phyloP scores from a whole-genome alignment of 2,888 invertebrate genomes.

The Emmelina monodactyla region DNA sequence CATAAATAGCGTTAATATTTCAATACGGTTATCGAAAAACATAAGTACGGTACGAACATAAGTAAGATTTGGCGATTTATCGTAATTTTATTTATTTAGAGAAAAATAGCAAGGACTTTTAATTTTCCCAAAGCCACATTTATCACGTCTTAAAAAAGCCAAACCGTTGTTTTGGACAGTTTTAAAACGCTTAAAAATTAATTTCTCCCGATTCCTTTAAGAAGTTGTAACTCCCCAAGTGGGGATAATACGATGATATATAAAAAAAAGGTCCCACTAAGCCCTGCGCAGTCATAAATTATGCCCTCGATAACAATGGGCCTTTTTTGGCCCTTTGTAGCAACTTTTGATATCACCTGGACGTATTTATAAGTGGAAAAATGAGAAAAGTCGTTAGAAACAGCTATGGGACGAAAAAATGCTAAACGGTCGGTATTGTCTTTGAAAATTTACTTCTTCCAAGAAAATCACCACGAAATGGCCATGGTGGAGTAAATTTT shows the following conservation, averaged over 20 bases:
- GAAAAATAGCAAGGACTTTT: too few relatives aligned
- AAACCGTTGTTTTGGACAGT: slow-evolving; percentile 51
- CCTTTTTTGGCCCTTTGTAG: slow-evolving; percentile 62
- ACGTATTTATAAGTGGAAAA: slow-evolving; percentile 24
- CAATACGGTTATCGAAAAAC: too few relatives aligned
- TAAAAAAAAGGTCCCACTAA: slow-evolving; percentile 64
- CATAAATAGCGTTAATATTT: too few relatives aligned
- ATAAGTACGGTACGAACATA: too few relatives aligned
- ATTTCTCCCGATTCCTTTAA: slow-evolving; percentile 64
- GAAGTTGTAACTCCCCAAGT: slow-evolving; percentile 64
- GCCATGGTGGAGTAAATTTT: too few relatives aligned
- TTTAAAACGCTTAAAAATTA: slow-evolving; percentile 58
- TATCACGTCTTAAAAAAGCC: slow-evolving; percentile 32
- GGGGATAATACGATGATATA: slow-evolving; percentile 67
- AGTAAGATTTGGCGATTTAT: too few relatives aligned
- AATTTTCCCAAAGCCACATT: background rate
- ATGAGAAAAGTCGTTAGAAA: too few relatives aligned
- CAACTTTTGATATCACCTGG: slow-evolving; percentile 67
- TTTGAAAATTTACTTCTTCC: too few relatives aligned
- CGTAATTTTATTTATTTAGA: too few relatives aligned
- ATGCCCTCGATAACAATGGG: slow-evolving; percentile 67
- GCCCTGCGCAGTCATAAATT: slow-evolving; percentile 62
- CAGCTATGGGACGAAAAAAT: too few relatives aligned
- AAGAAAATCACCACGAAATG: too few relatives aligned
- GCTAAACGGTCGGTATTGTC: too few relatives aligned